Base-by-base conservation (phyloP, 2,888 invertebrate species). In the Tortricodes alternella region DNA sequence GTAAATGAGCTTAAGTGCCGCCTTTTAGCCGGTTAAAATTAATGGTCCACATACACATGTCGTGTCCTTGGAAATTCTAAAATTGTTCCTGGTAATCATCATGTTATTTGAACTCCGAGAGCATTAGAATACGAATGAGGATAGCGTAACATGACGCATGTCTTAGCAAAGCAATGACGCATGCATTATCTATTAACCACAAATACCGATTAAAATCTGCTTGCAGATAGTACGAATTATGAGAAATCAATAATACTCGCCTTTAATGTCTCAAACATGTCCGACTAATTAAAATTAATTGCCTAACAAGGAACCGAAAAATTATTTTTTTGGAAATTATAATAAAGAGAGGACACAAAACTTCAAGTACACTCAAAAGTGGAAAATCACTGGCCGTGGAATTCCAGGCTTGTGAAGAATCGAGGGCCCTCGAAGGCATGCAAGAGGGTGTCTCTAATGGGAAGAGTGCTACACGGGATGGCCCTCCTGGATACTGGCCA, bases 371-470 rank as follows among this genome's bases (percentile, higher is more conserved):
- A 61, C 74, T 74, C 70, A 60, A 71, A n/a, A 57, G 73, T 74
- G 70, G 76, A 74, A 77, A 78, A 66, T 76, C 76, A 79, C 73
- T 74, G 71, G 71, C 71, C 78, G 77, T 78, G 75, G 81, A 78
- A 82, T 77, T 80, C 74, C 74, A 75, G 74, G 75, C 72, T 74
- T 73, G 76, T 76, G 76, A 83, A 74, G 78, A 75, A 77, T 80
- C 77, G 68, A 86, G 84, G 56, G 70, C 63, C 50, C 84, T 85
- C 60, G 51, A 72, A 65, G 63, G 63, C 68, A 60, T 74, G 70
- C 73, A 74, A 74, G 76, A 74, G 80, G 73, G 67, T 72, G 72
- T 71, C 73, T 35, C 77, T 83, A 81, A 82, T 80, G 71, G 76
- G 74, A 71, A 70, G 70, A 67, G 69, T 63, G 62, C 65, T 66